Percentiles rank a stretch among this genome's conserved stretches.
Conservation (phyloP, 2,888 invertebrate genomes). For the Meandrusa payeni region DNA sequence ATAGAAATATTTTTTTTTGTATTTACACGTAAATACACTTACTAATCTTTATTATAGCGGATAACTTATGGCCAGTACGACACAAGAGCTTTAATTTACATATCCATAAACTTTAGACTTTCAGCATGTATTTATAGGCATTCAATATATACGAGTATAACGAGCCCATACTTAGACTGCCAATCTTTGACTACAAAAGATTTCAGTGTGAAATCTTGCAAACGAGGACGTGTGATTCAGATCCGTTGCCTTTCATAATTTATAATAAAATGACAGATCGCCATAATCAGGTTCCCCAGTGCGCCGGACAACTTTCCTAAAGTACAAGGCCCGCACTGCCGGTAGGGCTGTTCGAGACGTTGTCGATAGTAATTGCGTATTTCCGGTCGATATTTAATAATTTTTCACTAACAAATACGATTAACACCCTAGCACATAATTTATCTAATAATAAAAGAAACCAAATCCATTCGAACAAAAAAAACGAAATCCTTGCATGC, state of each 20-base stretch:
- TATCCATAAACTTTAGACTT: no score
- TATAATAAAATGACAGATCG: constrained; percentile 17
- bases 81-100: no score
- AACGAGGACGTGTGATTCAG: constrained; percentile 21
- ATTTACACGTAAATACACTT: no score
- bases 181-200: constrained; percentile 1
- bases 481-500: no score
- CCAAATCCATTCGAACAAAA: no score
- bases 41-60: no score
- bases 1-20: no score
- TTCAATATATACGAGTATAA: constrained; percentile 4
- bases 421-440: no score
- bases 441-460: no score
- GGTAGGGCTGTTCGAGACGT: constrained; percentile 11
- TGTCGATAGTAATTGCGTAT: constrained; percentile 3
- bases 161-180: background rate
- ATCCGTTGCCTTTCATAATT: constrained; percentile 16
- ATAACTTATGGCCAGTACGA: no score
- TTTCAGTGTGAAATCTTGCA: constrained; percentile 3
- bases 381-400: constrained; percentile 5
- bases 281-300: constrained; percentile 6
- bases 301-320: constrained; percentile 22
- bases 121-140: no score
- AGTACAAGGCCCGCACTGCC: constrained; percentile 24
- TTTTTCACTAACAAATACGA: background rate